Percentiles rank a stretch among this genome's conserved stretches.
phyloP scores from a whole-genome alignment of 2,113 vertebrate species.

The Corydoras maculifer region DNA sequence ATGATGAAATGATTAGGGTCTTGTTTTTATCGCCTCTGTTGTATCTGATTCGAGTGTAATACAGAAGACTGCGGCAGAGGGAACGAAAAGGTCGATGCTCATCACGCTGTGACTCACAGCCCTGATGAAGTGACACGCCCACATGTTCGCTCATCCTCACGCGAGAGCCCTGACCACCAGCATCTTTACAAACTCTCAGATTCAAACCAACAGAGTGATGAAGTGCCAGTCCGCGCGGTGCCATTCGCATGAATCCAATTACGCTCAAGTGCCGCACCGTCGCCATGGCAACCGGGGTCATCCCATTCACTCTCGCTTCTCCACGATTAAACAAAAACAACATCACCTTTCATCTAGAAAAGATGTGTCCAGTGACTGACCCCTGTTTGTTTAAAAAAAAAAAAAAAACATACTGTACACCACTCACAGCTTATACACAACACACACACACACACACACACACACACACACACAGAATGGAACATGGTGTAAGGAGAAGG shows the following conservation, averaged over 20 bases:
- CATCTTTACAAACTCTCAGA: neutral
- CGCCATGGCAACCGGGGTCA: constrained; percentile 50
- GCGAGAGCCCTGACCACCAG: too few species aligned
- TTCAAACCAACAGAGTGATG: constrained; percentile 4
- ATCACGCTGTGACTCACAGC: constrained; percentile 17
- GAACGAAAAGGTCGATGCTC: constrained; percentile 1
- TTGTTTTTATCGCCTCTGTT: neutral
- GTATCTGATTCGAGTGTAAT: constrained; percentile 5
- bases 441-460: neutral
- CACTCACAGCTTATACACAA: too few species aligned
- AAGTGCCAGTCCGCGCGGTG: constrained; percentile 1
- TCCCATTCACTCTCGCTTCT: neutral
- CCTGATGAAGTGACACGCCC: neutral
- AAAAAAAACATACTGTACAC: too few species aligned
- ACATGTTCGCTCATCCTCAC: neutral
- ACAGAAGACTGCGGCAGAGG: neutral
- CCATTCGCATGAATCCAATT: constrained; percentile 49
- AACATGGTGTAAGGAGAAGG: too few species aligned
- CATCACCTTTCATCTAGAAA: too few species aligned
- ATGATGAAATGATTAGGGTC: too few species aligned
- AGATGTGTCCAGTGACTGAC: too few species aligned
- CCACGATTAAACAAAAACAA: too few species aligned
- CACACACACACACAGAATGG: neutral
- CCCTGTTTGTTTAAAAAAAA: too few species aligned
- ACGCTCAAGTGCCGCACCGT: constrained; percentile 40